Evolutionary conservation across 2,888 invertebrate genomes (phyloP), one percentile per base, ranked within the genome.

Genomic region (Eucera pruinosa): DNA sequence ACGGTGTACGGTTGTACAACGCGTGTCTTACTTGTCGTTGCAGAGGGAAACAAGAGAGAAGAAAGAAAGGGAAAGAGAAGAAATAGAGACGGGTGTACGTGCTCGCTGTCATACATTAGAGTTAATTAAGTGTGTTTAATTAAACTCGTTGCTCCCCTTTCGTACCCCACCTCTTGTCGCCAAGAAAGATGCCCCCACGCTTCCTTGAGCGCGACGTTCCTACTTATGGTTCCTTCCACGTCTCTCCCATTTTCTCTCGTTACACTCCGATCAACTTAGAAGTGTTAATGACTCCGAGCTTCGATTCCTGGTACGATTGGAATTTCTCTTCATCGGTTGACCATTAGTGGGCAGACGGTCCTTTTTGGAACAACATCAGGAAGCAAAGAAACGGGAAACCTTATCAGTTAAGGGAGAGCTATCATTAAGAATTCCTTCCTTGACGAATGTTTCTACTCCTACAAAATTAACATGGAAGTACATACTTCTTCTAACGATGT

Each of bases 71-170:
- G 58, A 54, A 18, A 48, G 25, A 54, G 30, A 52, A 20, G 61
- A 11, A 25, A 30, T 30, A 18, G 36, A 64, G 33, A 47, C 11
- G 47, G 52, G 54, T 25, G 82, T 80, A 80, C 82, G 74, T 78
- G 81, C 72, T 75, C 57, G 48, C 80, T 75, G 83, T 86, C 82
- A 86, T 86, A 84, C 80, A 82, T 85, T 87, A 79, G 68, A 86
- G 86, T 88, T 88, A 89, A 89, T 89, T 89, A 89, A 88, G 86
- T 85, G 86, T 83, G 87, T 86, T 89, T 89, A 89, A 89, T 89
- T 89, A 89, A 89, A 89, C 81, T 82, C 78, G 84, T 85, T 84
- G 80, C 79, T 78, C 81, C 82, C 79, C 78, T 80, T 68, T 80
- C 70, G 52, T 70, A 33, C 50, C 52, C 57, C 50, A 41, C 48